Percentiles rank a stretch among this genome's conserved stretches.
Evolutionary conservation across 2,888 invertebrate species (phyloP).

Genomic region (Seira ritae): DNA sequence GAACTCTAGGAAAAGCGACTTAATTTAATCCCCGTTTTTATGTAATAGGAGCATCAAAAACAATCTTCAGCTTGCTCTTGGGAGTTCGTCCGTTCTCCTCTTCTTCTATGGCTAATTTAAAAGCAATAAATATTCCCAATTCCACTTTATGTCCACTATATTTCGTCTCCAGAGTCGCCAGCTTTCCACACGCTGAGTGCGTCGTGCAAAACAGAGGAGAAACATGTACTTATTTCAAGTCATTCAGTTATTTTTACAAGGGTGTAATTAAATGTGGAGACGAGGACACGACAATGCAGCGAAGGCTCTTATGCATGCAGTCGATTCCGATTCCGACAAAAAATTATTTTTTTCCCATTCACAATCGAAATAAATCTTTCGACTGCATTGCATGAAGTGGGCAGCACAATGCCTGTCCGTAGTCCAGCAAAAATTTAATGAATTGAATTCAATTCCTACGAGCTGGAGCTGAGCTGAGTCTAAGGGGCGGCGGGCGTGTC

Average conservation of each 20-base stretch:
- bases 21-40: too few relatives aligned
- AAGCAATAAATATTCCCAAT: constrained; percentile 21
- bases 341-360: too few relatives aligned
- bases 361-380: too few relatives aligned
- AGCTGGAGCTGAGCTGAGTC: too few relatives aligned
- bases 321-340: too few relatives aligned
- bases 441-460: too few relatives aligned
- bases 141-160: neutral
- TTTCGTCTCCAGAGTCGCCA: neutral
- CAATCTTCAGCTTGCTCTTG: neutral
- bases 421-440: too few relatives aligned
- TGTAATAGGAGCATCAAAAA: neutral
- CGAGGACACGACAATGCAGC: neutral
- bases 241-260: neutral
- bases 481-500: too few relatives aligned
- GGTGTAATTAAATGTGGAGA: neutral
- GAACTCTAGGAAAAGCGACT: neutral
- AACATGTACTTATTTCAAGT: neutral
- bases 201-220: neutral
- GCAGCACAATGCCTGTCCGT: too few relatives aligned
- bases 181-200: neutral
- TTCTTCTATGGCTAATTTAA: constrained; percentile 33
- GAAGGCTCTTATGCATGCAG: too few relatives aligned
- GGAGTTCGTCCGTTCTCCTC: neutral
- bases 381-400: too few relatives aligned